phyloP scores from a whole-genome alignment of 2,113 vertebrate genomes.

The Brienomyrus brachyistius region DNA sequence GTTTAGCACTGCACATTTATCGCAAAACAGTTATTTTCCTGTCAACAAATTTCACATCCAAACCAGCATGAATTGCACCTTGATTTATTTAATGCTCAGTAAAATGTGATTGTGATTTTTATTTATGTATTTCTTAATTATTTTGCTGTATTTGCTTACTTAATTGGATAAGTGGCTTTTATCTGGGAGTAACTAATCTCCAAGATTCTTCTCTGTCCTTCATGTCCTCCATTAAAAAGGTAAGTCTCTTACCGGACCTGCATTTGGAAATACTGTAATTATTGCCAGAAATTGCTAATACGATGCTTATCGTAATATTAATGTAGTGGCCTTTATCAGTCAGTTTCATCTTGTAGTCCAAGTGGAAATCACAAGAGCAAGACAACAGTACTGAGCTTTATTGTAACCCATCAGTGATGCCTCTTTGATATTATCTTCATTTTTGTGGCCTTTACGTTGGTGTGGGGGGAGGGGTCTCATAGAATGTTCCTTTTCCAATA shows the following conservation, averaged over 20 bases:
- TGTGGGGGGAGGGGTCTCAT: not conserved
- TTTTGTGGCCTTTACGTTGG: not conserved
- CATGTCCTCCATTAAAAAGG: not conserved
- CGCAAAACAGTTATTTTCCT: slow-evolving; percentile 55
- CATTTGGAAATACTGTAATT: not conserved
- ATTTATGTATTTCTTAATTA: not conserved
- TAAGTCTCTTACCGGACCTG: not conserved
- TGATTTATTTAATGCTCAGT: slow-evolving; percentile 41
- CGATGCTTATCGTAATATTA: not conserved
- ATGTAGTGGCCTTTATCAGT: not conserved
- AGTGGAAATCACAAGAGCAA: not conserved
- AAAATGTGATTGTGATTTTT: not conserved
- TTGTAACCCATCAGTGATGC: not conserved
- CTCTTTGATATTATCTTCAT: not conserved
- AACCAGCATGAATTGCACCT: slow-evolving; percentile 56
- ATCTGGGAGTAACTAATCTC: slow-evolving; percentile 1
- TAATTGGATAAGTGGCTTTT: not conserved
- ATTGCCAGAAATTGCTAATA: not conserved
- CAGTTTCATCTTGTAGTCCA: not conserved
- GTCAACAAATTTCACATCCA: slow-evolving; percentile 24
- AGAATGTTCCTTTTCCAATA: not conserved
- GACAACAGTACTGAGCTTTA: not conserved
- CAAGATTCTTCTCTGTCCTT: not conserved
- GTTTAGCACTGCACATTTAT: slow-evolving; percentile 6
- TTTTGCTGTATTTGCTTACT: slow-evolving; percentile 12